A percentile compares a stretch with the other conserved stretches of the same genome.
These are phyloP conservation scores for Neogobius melanostomus DNA, from an alignment of 2,113 vertebrate species.

Conservation along the genomic window DNA sequence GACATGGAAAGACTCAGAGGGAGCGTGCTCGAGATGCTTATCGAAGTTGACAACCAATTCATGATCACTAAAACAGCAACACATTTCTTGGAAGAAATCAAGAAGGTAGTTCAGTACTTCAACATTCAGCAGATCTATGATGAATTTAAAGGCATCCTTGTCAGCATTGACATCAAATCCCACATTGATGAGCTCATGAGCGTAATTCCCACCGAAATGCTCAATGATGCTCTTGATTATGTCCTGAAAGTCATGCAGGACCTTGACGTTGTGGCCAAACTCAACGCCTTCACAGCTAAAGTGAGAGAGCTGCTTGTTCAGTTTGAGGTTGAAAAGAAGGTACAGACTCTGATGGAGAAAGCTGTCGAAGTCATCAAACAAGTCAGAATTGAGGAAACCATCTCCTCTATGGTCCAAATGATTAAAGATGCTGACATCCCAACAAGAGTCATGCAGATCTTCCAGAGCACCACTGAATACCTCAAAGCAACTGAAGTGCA, in stretches of 20 bases:
- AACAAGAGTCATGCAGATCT: conserved; percentile 52
- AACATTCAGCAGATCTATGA: conserved; percentile 67
- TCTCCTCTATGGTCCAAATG: conserved; percentile 60
- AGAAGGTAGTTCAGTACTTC: conserved; percentile 69
- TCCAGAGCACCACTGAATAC: conserved; percentile 69
- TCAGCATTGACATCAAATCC: conserved; percentile 51
- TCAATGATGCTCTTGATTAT: conserved; percentile 59
- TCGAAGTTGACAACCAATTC: conserved; percentile 77
- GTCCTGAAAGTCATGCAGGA: conserved; percentile 70
- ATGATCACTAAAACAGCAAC: conserved; percentile 71
- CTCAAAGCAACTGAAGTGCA: conserved; percentile 79
- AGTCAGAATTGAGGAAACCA: conserved; percentile 79
- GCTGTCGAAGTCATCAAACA: conserved; percentile 76
- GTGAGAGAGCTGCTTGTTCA: conserved; percentile 73
- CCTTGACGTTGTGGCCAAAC: conserved; percentile 76
- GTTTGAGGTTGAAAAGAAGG: conserved; percentile 79
- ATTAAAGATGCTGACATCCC: conserved; percentile 76
- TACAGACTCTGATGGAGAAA: conserved; percentile 79
- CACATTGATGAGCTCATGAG: conserved; percentile 57
- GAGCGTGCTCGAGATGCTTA: conserved; percentile 75
- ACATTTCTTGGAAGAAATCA: conserved; percentile 68
- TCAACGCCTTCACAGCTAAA: conserved; percentile 70
- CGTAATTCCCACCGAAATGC: conserved; percentile 60
- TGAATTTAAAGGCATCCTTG: conserved; percentile 65
- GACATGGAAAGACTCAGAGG: conserved; percentile 73